phyloP scores from a whole-genome alignment of 2,113 vertebrate genomes.

The Tetrao urogallus region DNA sequence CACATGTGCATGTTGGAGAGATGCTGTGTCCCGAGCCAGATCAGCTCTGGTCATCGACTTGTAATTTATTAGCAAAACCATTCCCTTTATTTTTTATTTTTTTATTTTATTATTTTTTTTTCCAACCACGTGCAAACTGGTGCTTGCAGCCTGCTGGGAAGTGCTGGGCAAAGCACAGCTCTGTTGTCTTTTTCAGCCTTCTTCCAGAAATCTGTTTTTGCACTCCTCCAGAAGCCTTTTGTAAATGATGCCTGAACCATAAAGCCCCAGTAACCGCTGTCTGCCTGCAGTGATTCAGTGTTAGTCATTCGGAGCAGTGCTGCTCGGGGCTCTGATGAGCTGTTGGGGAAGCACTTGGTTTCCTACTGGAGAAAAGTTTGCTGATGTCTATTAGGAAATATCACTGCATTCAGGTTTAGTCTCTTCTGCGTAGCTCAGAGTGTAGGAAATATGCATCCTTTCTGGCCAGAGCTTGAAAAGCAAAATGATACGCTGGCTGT shows the following conservation, averaged over 20 bases:
- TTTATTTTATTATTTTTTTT: background rate
- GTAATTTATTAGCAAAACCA: background rate
- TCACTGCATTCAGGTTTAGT: background rate
- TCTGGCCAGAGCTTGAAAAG: slow-evolving; percentile 21
- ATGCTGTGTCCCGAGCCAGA: background rate
- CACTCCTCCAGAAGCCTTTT: slow-evolving; percentile 39
- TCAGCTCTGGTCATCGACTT: background rate
- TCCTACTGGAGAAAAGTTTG: background rate
- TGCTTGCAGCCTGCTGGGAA: slow-evolving; percentile 22
- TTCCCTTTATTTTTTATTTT: background rate
- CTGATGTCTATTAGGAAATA: background rate
- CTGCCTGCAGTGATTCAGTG: background rate
- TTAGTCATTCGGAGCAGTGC: background rate
- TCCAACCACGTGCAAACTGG: background rate
- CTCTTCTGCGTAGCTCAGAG: background rate
- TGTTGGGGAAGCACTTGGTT: background rate
- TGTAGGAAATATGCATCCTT: slow-evolving; percentile 14
- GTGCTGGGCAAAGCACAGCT: background rate
- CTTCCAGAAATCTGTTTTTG: slow-evolving; percentile 38
- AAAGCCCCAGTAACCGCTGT: background rate
- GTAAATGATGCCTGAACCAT: slow-evolving; percentile 34
- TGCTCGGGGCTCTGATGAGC: background rate
- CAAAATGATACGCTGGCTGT: background rate
- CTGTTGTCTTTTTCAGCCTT: slow-evolving; percentile 24
- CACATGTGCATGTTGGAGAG: background rate